Percentiles rank a stretch among this genome's conserved stretches.
phyloP scores from a whole-genome alignment of 2,888 invertebrate genomes.

The Augochlorella aurata region DNA sequence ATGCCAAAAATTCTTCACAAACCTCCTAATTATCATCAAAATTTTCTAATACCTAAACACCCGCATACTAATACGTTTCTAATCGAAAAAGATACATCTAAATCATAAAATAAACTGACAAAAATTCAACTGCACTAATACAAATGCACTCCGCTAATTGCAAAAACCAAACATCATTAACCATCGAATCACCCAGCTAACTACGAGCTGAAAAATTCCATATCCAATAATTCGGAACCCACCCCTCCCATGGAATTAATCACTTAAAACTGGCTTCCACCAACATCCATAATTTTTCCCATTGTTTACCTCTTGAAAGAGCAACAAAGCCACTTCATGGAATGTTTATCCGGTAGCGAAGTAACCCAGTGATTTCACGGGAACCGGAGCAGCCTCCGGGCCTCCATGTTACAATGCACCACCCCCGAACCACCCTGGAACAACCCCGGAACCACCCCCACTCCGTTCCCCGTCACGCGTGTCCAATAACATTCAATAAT shows the following conservation, averaged over 20 bases:
- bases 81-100: not conserved
- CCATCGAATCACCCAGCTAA: too few relatives aligned
- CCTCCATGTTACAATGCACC: not conserved
- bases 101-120: not conserved
- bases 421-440: not conserved
- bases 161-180: too few relatives aligned
- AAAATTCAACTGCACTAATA: not conserved
- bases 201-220: too few relatives aligned
- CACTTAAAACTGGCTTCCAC: not conserved
- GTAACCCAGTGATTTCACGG: not conserved
- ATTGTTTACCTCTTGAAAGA: not conserved
- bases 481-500: constrained; percentile 10
- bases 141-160: too few relatives aligned
- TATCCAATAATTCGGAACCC: too few relatives aligned
- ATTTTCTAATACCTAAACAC: not conserved
- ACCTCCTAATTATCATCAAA: too few relatives aligned
- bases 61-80: too few relatives aligned
- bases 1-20: too few relatives aligned
- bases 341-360: not conserved
- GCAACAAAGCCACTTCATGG: not conserved
- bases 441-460: not conserved
- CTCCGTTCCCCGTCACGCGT: not conserved
- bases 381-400: not conserved
- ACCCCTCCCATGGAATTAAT: too few relatives aligned
- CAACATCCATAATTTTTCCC: not conserved